Percentiles rank a stretch among this genome's conserved stretches.
Evolutionary conservation across 2,797 vertebrate species (phyloP).

Genomic region (Oophaga sylvatica): DNA sequence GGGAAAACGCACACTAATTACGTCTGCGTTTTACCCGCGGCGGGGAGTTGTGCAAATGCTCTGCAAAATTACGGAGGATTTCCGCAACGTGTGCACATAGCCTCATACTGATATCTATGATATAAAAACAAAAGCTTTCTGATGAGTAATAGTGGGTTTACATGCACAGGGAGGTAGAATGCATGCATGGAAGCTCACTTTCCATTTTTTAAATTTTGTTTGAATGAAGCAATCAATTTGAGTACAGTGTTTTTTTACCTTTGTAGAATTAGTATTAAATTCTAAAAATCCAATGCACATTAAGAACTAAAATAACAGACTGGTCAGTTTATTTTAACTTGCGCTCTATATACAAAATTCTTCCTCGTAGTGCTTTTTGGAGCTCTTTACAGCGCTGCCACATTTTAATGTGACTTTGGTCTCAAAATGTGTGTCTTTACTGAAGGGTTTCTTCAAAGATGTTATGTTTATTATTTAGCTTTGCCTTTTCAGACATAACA

Average conservation of each 20-base stretch:
- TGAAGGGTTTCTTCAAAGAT: slow-evolving; percentile 27
- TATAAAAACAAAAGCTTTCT: too few relatives aligned
- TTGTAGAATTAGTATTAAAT: slow-evolving; percentile 10
- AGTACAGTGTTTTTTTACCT: not conserved
- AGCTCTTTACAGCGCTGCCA: slow-evolving; percentile 5
- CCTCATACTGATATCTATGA: too few relatives aligned
- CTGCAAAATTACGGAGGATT: too few relatives aligned
- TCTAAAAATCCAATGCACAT: not conserved
- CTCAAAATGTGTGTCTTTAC: not conserved
- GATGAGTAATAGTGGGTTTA: too few relatives aligned
- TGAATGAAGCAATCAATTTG: not conserved
- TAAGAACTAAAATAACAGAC: not conserved
- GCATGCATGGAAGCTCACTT: not conserved
- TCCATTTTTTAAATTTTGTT: not conserved
- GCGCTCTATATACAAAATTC: slow-evolving; percentile 9
- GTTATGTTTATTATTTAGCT: slow-evolving; percentile 40
- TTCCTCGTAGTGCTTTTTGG: slow-evolving; percentile 21
- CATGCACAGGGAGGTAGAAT: too few relatives aligned
- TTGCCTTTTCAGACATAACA: slow-evolving; percentile 44
- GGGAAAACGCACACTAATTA: too few relatives aligned
- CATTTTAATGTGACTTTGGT: slow-evolving; percentile 9
- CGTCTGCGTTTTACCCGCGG: too few relatives aligned
- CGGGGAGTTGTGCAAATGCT: too few relatives aligned
- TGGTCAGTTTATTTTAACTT: not conserved
- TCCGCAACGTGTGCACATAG: too few relatives aligned